These are phyloP conservation scores for Toxotes chatareus DNA, from an alignment of 2,113 vertebrate genomes.

Conservation along the genomic window DNA sequence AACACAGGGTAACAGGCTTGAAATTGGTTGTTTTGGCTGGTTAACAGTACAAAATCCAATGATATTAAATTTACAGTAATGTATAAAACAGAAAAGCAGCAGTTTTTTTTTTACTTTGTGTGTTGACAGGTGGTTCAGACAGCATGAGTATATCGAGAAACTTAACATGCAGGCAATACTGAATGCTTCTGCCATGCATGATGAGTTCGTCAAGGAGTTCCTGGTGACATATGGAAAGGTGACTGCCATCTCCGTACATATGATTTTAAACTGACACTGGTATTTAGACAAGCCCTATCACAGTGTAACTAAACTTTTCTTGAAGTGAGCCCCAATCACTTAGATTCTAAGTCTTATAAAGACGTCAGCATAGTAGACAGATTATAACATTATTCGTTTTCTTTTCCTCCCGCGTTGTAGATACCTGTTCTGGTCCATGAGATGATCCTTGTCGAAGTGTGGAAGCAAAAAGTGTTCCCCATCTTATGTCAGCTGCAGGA, in stretches of 20 bases:
- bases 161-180: conserved; percentile 96
- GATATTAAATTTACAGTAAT: background rate
- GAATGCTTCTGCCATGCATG: conserved; percentile 84
- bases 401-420: conserved; percentile 75
- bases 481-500: conserved; percentile 91
- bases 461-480: conserved; percentile 95
- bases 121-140: conserved; percentile 89
- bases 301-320: background rate
- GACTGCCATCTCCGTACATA: conserved; percentile 9
- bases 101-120: background rate
- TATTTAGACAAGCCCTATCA: background rate
- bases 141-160: conserved; percentile 93
- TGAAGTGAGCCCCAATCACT: background rate
- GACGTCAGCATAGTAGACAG: background rate
- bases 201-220: conserved; percentile 91
- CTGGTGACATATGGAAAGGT: conserved; percentile 92
- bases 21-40: too few species aligned
- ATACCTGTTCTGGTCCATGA: conserved; percentile 89
- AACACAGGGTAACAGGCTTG: too few species aligned
- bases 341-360: background rate
- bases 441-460: conserved; percentile 92
- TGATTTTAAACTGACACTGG: background rate
- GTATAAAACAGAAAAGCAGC: background rate
- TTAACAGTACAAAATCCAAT: background rate
- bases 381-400: background rate